These are phyloP conservation scores for Nyctereutes procyonoides DNA, from an alignment of 2,113 vertebrate species.

Conservation along the genomic window DNA sequence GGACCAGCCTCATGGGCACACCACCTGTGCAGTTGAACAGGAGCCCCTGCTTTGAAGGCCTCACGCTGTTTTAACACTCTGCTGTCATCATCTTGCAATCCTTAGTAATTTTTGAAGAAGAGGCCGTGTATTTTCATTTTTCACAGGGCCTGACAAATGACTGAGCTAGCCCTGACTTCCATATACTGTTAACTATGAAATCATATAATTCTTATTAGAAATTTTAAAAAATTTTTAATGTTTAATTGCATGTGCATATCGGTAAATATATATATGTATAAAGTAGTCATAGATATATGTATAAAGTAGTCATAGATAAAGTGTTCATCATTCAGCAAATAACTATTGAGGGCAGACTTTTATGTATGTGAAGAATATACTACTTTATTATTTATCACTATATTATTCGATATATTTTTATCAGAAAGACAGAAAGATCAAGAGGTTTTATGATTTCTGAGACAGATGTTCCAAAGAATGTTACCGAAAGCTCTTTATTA, in stretches of 20 bases:
- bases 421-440: slow-evolving; percentile 5
- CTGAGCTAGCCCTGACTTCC: not conserved
- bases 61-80: not conserved
- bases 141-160: not conserved
- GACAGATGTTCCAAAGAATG: slow-evolving; percentile 2
- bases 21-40: not conserved
- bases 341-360: not conserved
- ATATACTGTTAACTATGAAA: not conserved
- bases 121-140: not conserved
- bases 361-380: not conserved
- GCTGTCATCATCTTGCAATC: not conserved
- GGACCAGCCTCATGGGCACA: not conserved
- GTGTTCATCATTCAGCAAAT: slow-evolving; percentile 12
- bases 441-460: not conserved
- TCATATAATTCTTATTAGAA: not conserved
- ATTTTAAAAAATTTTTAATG: not conserved
- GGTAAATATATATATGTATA: not conserved
- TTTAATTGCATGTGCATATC: not conserved
- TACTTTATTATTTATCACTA: not conserved
- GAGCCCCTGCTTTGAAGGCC: not conserved
- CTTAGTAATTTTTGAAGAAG: not conserved
- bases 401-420: slow-evolving; percentile 7
- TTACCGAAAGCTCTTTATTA: slow-evolving; percentile 22
- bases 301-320: not conserved
- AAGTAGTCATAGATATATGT: not conserved